Evolutionary conservation across 2,888 invertebrate species (phyloP).

Genomic region (Microchrysa polita): DNA sequence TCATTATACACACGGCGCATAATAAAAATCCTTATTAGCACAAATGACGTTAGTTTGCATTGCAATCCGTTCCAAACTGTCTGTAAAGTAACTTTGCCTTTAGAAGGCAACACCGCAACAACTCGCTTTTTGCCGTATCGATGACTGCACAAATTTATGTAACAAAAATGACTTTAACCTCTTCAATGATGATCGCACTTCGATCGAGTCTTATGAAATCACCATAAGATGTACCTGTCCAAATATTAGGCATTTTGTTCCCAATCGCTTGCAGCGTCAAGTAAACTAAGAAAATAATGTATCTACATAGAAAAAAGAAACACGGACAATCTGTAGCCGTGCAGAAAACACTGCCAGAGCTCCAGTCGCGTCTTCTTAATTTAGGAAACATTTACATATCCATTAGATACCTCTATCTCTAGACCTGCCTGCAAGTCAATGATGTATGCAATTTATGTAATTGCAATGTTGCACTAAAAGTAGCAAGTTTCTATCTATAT

Average conservation of each 20-base stretch:
- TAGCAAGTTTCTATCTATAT: conserved; percentile 8
- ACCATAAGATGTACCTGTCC: conserved; percentile 40
- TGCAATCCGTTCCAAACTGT: neutral
- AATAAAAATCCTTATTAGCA: conserved; percentile 44
- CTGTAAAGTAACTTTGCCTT: neutral
- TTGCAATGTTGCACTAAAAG: conserved; percentile 12
- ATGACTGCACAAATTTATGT: conserved; percentile 38
- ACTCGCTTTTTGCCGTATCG: neutral
- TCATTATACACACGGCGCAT: conserved; percentile 3
- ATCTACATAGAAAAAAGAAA: conserved; percentile 45
- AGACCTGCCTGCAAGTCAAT: conserved; percentile 5
- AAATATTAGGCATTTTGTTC: conserved; percentile 42
- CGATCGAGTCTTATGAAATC: conserved; percentile 41
- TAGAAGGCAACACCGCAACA: neutral
- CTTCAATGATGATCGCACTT: conserved; percentile 32
- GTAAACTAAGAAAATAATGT: too few species aligned
- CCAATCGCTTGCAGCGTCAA: conserved; percentile 17
- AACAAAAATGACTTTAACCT: conserved; percentile 44
- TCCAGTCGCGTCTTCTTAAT: neutral
- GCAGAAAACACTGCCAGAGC: conserved; percentile 46
- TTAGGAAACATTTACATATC: conserved; percentile 10
- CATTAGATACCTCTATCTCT: too few species aligned
- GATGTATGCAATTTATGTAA: conserved; percentile 47
- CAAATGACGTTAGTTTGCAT: neutral
- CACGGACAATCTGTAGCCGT: conserved; percentile 46